Percentiles rank a stretch among this genome's conserved stretches.
Evolutionary conservation across 2,797 vertebrate genomes (phyloP).

Genomic region (Coregonus ussuriensis): DNA sequence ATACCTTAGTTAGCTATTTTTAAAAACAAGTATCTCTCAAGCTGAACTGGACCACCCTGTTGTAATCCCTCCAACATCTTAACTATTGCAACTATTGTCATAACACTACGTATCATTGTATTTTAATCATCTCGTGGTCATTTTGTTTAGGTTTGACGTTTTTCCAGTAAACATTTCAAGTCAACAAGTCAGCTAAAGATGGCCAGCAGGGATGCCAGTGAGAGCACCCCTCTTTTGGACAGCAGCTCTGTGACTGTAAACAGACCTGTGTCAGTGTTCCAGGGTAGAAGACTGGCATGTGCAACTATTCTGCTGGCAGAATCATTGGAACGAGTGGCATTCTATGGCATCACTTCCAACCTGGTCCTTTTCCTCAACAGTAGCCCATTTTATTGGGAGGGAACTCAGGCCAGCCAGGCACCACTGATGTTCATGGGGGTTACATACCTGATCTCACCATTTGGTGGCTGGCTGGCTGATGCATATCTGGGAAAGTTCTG

Average conservation of each 20-base stretch:
- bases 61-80: not conserved
- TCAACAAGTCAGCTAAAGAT: constrained; percentile 57
- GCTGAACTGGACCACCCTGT: not conserved
- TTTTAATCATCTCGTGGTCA: not conserved
- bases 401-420: constrained; percentile 89
- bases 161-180: constrained; percentile 2
- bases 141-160: constrained; percentile 40
- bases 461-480: constrained; percentile 96
- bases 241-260: constrained; percentile 25
- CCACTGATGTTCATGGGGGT: constrained; percentile 95
- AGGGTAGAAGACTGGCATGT: constrained; percentile 87
- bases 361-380: constrained; percentile 93
- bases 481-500: constrained; percentile 88
- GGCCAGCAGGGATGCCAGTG: constrained; percentile 73
- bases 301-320: constrained; percentile 90
- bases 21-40: not conserved
- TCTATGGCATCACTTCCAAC: constrained; percentile 94
- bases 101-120: not conserved
- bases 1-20: too few relatives aligned
- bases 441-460: constrained; percentile 94
- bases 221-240: constrained; percentile 81
- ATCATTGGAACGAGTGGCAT: constrained; percentile 90
- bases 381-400: constrained; percentile 89
- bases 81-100: not conserved
- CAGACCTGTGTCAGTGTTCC: constrained; percentile 76